Conservation (phyloP, 2,113 vertebrate genomes). For the Oostethus manadensis region DNA sequence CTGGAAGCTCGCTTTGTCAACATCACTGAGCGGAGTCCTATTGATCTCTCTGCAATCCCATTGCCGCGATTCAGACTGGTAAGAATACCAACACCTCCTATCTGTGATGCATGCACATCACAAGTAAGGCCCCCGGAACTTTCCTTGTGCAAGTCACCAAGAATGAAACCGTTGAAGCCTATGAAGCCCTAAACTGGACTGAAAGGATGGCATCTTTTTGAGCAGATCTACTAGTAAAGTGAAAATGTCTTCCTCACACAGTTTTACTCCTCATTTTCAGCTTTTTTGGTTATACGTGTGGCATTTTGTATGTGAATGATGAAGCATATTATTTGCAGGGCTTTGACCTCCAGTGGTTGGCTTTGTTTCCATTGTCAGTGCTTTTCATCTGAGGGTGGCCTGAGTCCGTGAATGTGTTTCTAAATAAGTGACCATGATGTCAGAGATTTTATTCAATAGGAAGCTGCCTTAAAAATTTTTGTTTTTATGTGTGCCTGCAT, state of each 20-base stretch:
- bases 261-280: too few species aligned
- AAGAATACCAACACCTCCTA: constrained; percentile 11
- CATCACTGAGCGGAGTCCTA: constrained; percentile 84
- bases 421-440: constrained; percentile 14
- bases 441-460: constrained; percentile 2
- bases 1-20: constrained; percentile 94
- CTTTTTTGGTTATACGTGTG: too few species aligned
- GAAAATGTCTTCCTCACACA: too few species aligned
- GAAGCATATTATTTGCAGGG: not conserved
- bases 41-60: constrained; percentile 91
- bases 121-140: not conserved
- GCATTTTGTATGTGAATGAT: constrained; percentile 1
- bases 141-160: too few species aligned
- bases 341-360: not conserved
- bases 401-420: constrained; percentile 1
- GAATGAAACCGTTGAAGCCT: too few species aligned
- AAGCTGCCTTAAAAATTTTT: constrained; percentile 11
- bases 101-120: not conserved
- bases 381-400: constrained; percentile 5
- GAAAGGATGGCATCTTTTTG: too few species aligned
- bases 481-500: constrained; percentile 11
- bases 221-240: too few species aligned
- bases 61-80: constrained; percentile 92
- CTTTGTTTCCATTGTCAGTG: constrained; percentile 23
- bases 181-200: not conserved